Evolutionary conservation across 2,797 vertebrate genomes (phyloP).

Genomic region (Petrocephalus schoutedeni): DNA sequence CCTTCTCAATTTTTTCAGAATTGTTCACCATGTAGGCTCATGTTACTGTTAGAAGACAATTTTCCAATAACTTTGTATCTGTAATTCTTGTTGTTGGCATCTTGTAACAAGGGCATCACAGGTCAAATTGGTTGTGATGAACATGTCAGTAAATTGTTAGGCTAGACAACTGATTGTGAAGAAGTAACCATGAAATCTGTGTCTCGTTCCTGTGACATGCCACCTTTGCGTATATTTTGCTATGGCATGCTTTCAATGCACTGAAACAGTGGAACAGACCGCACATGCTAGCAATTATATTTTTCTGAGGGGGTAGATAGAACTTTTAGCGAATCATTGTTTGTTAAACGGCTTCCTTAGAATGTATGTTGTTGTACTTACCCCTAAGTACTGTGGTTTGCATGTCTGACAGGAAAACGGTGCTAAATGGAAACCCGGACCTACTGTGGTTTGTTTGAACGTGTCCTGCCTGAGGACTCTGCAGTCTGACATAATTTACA

Average conservation of each 20-base stretch:
- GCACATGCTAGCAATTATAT: background rate
- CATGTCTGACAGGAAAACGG: background rate
- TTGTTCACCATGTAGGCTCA: background rate
- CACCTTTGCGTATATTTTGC: background rate
- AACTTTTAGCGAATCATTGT: background rate
- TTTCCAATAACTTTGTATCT: background rate
- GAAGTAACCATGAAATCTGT: background rate
- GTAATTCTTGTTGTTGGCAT: background rate
- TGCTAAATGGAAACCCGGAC: background rate
- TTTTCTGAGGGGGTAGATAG: background rate
- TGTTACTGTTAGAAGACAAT: background rate
- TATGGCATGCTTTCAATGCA: background rate
- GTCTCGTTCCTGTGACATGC: background rate
- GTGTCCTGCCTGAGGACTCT: background rate
- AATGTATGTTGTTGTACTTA: background rate
- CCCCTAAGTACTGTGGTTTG: background rate
- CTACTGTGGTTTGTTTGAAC: background rate
- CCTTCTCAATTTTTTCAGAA: background rate
- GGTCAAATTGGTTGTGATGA: background rate
- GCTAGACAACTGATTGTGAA: background rate
- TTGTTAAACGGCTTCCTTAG: background rate
- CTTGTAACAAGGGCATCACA: background rate
- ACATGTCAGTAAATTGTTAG: background rate
- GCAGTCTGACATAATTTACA: slow-evolving; percentile 1
- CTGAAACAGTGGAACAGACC: background rate